phyloP scores from a whole-genome alignment of 2,113 vertebrate genomes.

The Nanorana parkeri region DNA sequence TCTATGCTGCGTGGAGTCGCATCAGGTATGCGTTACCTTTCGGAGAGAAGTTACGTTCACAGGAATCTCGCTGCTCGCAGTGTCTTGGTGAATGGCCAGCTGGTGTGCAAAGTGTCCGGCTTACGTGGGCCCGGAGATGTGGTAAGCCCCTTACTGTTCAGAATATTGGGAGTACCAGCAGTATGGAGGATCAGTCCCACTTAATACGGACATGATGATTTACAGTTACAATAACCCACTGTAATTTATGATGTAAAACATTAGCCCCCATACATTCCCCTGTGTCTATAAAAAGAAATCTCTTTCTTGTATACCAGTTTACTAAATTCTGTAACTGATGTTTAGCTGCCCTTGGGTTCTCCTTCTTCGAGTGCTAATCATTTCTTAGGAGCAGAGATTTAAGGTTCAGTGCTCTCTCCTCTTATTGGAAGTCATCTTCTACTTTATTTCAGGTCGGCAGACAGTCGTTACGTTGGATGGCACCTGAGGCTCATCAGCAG shows the following conservation, averaged over 20 bases:
- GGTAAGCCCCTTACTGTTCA: not conserved
- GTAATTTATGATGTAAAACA: too few species aligned
- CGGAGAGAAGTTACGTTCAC: constrained; percentile 76
- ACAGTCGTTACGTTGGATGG: constrained; percentile 81
- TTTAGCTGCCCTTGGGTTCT: too few species aligned
- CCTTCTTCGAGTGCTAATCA: too few species aligned
- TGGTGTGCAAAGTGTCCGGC: constrained; percentile 80
- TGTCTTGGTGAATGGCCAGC: constrained; percentile 73
- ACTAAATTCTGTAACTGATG: too few species aligned
- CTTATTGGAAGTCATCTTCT: not conserved
- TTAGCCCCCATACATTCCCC: too few species aligned
- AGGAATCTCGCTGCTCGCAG: constrained; percentile 79
- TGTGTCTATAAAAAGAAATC: too few species aligned
- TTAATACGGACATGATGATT: too few species aligned
- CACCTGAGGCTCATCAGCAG: constrained; percentile 79
- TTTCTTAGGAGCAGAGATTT: not conserved
- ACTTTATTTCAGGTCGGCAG: constrained; percentile 72
- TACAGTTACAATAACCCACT: too few species aligned
- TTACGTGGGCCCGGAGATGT: constrained; percentile 23
- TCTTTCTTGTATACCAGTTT: too few species aligned
- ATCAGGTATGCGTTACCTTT: constrained; percentile 80
- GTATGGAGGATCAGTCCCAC: too few species aligned
- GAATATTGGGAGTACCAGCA: too few species aligned
- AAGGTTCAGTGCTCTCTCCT: not conserved
- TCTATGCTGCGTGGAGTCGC: constrained; percentile 80